Base-by-base conservation (phyloP, 37 sponge, comb jelly and placozoan genomes). In the Sycon ciliatum region DNA sequence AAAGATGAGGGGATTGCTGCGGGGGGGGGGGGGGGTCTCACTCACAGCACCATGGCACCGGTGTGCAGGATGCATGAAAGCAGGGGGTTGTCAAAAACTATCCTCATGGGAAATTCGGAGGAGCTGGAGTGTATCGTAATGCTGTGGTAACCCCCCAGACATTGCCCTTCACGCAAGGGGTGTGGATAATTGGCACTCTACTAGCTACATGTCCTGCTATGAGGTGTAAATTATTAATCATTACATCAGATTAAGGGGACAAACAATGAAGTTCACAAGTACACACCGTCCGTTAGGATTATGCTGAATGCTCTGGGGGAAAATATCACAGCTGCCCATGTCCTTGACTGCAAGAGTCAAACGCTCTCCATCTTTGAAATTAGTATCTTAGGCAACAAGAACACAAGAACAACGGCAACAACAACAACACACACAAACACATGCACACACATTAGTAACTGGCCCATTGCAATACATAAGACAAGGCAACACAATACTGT, bases 261-360 rank as follows among this genome's bases (percentile, higher is more conserved):
- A 26, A 67, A 16, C 20, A 67, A 67, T 18, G 13, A 11, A 67
- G 5, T 11, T 72, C 7, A 20, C 57, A n/a, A 66, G 28, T 16
- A 33, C 85, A 40, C 9, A 92, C 93, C 93, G 74, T 66, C 98
- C 98, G 61, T 95, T 95, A 6, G 92, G 92, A 40, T 83, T 95
- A 64, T 95, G 98, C 13, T 69, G 71, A 22, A 95, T 83, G 36
- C 82, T 86, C 73, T 95, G 92, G 3, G 98, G 98, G 68, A 81
- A 95, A 4, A 95, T 83, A 71, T 95, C 98, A 69, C 98, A 95
- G 68, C 89, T 88, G 0, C 98, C 98, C 83, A 95, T 82, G 77
- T 95, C 98, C 74, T 91, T 95, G 16, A 91, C 79, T 6, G 89
- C 82, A 55, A 95, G 79, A 3, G 92, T 89, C 35, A 95, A 61